Evolutionary conservation across 1,140 invertebrate species (phyloP), one percentile per base, ranked within the genome.

Genomic region (Zaprionus capensis): DNA sequence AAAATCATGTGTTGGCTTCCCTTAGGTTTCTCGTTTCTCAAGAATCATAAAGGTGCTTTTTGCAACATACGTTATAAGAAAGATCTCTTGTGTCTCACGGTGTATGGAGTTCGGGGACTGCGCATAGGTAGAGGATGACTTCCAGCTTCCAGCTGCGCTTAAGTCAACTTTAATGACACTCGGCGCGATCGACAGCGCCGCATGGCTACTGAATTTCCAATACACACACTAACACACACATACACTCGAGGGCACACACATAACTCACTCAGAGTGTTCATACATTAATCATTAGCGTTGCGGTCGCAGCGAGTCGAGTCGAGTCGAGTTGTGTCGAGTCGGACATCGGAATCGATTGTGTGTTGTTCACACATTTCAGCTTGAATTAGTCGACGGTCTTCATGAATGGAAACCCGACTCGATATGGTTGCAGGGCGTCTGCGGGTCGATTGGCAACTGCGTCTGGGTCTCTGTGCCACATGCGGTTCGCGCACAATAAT

Each of bases 321-420:
- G 34, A 36, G 34, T 38, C 36, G 36, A 46, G 41, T 46, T 9
- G 57, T 24, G 36, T 58, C 51, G 28, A 56, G 12, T 34, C 56
- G 28, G 62, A 34, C 38, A 36, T 57, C 28, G 46, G 51, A 67
- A 59, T 58, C 55, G 56, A 12, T 61, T 73, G 62, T 76, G 72
- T 87, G 84, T 87, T 87, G 84, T 88, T 87, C 84, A 87, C 84
- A 87, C 84, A 87, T 87, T 87, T 87, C 85, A 88, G 53, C 70
- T 90, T 66, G 85, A 88, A 87, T 87, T 87, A 87, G 84, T 86
- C 73, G 77, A 71, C 73, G 77, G 64, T 67, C 58, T 87, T 88
- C 81, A 88, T 87, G 84, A 87, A 87, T 87, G 84, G 82, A 71
- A 70, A 72, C 72, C 26, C 53, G 67, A 75, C 31, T 74, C 59